Conservation (phyloP, 1,140 invertebrate genomes). For the Drusus annulatus region DNA sequence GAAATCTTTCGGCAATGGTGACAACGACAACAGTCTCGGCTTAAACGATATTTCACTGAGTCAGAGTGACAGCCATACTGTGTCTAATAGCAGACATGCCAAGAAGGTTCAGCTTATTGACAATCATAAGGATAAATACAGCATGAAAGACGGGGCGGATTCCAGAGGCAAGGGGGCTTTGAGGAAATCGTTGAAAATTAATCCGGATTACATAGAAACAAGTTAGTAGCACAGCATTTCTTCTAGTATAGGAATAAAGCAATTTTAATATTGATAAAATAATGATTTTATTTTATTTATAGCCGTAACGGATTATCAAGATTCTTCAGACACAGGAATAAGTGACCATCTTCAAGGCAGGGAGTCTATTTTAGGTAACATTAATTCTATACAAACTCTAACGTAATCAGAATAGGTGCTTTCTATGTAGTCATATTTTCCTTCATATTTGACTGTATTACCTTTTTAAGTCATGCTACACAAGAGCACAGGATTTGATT, state of each 20-base stretch:
- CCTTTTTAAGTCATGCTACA: too few species aligned
- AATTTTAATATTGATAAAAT: too few species aligned
- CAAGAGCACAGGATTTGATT: too few species aligned
- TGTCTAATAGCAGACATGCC: constrained; percentile 47
- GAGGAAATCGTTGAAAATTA: constrained; percentile 42
- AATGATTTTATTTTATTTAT: constrained; percentile 55
- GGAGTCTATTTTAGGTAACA: constrained; percentile 62
- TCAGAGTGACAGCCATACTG: constrained; percentile 57
- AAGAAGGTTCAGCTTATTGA: constrained; percentile 52
- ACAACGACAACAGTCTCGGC: constrained; percentile 52
- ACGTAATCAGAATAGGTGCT: too few species aligned
- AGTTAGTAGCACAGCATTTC: constrained; percentile 64
- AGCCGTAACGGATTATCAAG: constrained; percentile 69
- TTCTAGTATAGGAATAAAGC: too few species aligned
- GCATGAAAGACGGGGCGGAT: constrained; percentile 37
- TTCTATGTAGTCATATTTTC: too few species aligned
- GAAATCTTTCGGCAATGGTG: constrained; percentile 49
- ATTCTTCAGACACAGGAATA: constrained; percentile 69
- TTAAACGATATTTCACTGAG: constrained; percentile 56
- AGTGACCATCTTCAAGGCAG: constrained; percentile 65
- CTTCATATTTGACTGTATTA: too few species aligned
- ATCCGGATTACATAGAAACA: constrained; percentile 66
- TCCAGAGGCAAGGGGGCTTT: constrained; percentile 41
- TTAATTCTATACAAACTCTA: not conserved
- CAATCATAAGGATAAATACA: constrained; percentile 48